Percentiles rank a stretch among this genome's conserved stretches.
These are phyloP conservation scores for Tiliqua scincoides DNA, from an alignment of 2,113 vertebrate species.

Conservation along the genomic window DNA sequence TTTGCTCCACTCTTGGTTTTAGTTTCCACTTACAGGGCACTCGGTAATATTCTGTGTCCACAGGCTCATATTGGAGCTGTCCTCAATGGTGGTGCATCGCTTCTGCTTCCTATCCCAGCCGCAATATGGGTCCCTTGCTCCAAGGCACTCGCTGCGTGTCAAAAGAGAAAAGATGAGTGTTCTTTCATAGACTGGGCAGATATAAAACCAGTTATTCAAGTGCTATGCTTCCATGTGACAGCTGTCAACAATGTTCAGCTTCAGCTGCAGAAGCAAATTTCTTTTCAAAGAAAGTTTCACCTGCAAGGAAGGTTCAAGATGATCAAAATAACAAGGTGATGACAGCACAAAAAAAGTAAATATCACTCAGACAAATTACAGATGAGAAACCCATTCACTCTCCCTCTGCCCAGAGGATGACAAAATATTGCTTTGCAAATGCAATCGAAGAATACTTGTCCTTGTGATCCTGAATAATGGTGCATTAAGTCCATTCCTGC, in stretches of 20 bases:
- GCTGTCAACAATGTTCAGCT: conserved; percentile 31
- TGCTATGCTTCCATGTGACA: conserved; percentile 43
- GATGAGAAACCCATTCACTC: conserved; percentile 60
- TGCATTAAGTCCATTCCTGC: conserved; percentile 61
- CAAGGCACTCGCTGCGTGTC: conserved; percentile 87
- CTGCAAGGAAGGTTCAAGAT: conserved; percentile 45
- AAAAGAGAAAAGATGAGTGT: conserved; percentile 60
- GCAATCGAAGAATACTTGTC: conserved; percentile 64
- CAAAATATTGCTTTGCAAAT: conserved; percentile 66
- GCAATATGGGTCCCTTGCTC: conserved; percentile 94
- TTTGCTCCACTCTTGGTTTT: neutral
- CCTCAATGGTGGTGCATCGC: conserved; percentile 92
- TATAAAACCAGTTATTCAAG: conserved; percentile 2
- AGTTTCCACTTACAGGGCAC: conserved; percentile 87
- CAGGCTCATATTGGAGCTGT: conserved; percentile 98
- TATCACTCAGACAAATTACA: conserved; percentile 53
- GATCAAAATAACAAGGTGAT: conserved; percentile 36
- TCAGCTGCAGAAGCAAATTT: conserved; percentile 57
- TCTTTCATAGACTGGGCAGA: conserved; percentile 33
- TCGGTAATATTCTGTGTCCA: conserved; percentile 97
- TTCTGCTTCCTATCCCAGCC: conserved; percentile 95
- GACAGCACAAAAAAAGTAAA: conserved; percentile 49
- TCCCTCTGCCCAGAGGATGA: conserved; percentile 40
- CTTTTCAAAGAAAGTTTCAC: conserved; percentile 59
- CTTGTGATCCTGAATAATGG: conserved; percentile 55